Evolutionary conservation across 1,140 invertebrate genomes (phyloP).

Genomic region (Venturia canescens): DNA sequence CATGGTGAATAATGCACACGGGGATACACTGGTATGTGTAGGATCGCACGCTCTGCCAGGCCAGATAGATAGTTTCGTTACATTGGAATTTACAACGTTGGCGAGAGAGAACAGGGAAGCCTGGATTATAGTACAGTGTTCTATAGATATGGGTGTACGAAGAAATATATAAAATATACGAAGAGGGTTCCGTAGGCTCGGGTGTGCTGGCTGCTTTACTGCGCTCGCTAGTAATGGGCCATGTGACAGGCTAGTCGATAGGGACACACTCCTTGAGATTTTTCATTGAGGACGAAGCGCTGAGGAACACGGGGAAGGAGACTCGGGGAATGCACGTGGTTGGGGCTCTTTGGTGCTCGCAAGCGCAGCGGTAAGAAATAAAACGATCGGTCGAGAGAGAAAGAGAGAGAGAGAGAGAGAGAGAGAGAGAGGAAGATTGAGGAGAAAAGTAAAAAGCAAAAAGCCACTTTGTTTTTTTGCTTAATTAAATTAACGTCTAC

Average conservation of each 20-base stretch:
- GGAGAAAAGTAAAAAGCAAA: neutral
- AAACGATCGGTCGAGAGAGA: neutral
- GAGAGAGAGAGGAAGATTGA: neutral
- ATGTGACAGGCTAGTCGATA: constrained; percentile 46
- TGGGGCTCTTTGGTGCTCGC: constrained; percentile 24
- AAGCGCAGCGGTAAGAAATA: constrained; percentile 8
- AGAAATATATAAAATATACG: neutral
- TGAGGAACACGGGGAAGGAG: neutral
- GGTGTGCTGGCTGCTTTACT: constrained; percentile 40
- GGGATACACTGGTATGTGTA: neutral
- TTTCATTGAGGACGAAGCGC: constrained; percentile 18
- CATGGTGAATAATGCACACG: too few species aligned
- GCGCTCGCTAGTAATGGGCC: constrained; percentile 44
- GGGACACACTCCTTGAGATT: constrained; percentile 41
- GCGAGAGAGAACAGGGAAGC: constrained; percentile 30
- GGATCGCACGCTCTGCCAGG: constrained; percentile 43
- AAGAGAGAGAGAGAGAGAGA: neutral
- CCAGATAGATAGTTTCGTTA: constrained; percentile 46
- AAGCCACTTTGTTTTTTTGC: too few species aligned
- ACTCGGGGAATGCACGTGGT: constrained; percentile 38
- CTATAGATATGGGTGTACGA: neutral
- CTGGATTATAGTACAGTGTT: constrained; percentile 19
- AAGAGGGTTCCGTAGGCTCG: constrained; percentile 12
- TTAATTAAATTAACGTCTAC: neutral
- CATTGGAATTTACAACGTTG: constrained; percentile 41